Evolutionary conservation across 1,140 invertebrate genomes (phyloP), one percentile per base, ranked within the genome.

Genomic region (Anagrus nilaparvatae): DNA sequence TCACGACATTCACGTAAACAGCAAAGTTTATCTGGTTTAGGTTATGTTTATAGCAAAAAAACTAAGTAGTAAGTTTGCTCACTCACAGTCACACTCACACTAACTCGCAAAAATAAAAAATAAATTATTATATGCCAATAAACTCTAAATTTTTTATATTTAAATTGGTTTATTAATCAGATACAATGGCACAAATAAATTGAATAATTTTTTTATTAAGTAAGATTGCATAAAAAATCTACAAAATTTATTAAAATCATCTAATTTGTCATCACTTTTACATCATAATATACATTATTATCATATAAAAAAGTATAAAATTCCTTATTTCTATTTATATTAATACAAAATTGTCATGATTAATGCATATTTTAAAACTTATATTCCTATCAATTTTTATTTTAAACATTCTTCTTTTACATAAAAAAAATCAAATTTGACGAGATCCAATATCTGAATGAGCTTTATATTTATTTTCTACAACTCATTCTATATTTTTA

Each of bases 291-390:
- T 17, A 45, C 18, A 23, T 14, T 9, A 21, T 33, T 42, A 17
- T 44, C 42, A 37, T 37, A 28, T 52, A 59, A 44, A 57, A 56
- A 59, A 49, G 52, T 56, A 57, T 53, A 57, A 59, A 57, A 58
- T 18, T 48, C 33, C 40, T 56, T 46, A 42, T 43, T 36, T 14
- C 43, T 44, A n/a, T 33, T 38, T 45, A 48, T 51, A 38, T 53
- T 19, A 53, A 43, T 54, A 45, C 27, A 43, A 5, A 55, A 50
- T 39, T 44, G 44, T 47, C 44, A 50, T 47, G 44, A 47, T 42
- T 49, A 54, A 54, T 54, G 48, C 40, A 56, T 45, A 39, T 18
- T 19, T 50, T 44, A 44, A 47, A 43, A 44, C 38, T 38, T 23
- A 32, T 27, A 16, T 23, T 31, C 13, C 41, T 43, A 44, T 8